Evolutionary conservation across 2,888 invertebrate species (phyloP), one percentile per base, ranked within the genome.

Genomic region (Drosophila pegasa): DNA sequence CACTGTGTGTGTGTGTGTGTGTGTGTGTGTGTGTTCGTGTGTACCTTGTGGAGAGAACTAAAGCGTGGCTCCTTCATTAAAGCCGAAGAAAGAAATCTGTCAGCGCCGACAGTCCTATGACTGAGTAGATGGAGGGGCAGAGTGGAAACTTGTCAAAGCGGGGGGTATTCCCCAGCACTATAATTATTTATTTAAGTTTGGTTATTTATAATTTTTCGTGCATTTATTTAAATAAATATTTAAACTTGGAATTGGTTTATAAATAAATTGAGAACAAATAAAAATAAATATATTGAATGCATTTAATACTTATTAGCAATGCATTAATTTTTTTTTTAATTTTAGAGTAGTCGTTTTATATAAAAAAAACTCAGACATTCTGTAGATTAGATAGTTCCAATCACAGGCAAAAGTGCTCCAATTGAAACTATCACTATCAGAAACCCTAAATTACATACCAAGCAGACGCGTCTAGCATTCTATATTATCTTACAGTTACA

Each of bases 61-160:
- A 57, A 55, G 60, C 82, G 82, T 87, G 88, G 40, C 48, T 35
- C 43, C 52, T 72, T 87, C 38, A 81, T 78, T 87, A 81, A 29
- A 27, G 18, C 5, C 3, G 6, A 41, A 63, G 58, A 84, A 78
- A 84, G 85, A 62, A 75, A 71, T 64, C 59, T 8, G 58, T 35
- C 35, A 33, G 9, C 40, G 40, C 43, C 41, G 33, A 51, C 50
- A 73, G 25, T 29, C 37, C 22, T 7, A 29, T 35, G n/a, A 16
- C 25, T 20, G 29, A 16, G n/a, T 55, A 38, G 16, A 61, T n/a
- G n/a, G n/a, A n/a, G n/a, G n/a, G n/a, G n/a, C n/a, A 6, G 14
- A 40, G 1, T 14, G 14, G 12, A 27, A 14, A 31, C n/a, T 37
- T 22, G 22, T 7, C 22, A 7, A 41, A 25, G 14, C n/a, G n/a